Conservation (phyloP, 1,140 invertebrate species). For the Polypedilum pembai region DNA sequence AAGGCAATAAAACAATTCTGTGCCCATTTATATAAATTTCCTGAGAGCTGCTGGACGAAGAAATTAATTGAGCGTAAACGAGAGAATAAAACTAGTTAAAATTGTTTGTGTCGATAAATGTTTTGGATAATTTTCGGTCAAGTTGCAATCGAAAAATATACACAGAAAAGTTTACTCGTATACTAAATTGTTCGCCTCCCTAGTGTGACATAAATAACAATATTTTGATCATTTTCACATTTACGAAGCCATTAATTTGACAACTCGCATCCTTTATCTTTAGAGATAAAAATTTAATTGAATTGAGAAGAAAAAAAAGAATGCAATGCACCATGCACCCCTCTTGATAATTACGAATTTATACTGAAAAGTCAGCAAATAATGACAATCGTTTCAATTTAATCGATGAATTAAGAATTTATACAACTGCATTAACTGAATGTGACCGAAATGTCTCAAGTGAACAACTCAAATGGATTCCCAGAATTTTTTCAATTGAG, state of each 20-base stretch:
- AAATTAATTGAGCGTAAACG: slow-evolving; percentile 27
- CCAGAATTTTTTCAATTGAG: too few relatives aligned
- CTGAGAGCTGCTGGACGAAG: background rate
- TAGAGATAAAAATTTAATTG: slow-evolving; percentile 21
- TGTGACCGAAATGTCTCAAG: too few relatives aligned
- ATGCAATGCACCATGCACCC: too few relatives aligned
- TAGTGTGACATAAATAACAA: background rate
- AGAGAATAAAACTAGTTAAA: slow-evolving; percentile 18
- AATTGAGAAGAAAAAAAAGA: background rate
- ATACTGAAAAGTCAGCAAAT: too few relatives aligned
- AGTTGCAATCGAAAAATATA: background rate
- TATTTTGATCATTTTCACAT: slow-evolving; percentile 27
- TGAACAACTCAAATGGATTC: too few relatives aligned
- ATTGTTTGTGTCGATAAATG: background rate
- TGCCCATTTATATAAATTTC: slow-evolving; percentile 1
- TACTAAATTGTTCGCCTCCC: background rate
- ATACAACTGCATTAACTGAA: too few relatives aligned
- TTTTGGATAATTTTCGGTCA: slow-evolving; percentile 16
- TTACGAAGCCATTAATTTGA: background rate
- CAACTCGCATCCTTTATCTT: background rate
- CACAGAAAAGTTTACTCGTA: background rate
- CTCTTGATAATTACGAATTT: too few relatives aligned
- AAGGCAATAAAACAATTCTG: slow-evolving; percentile 3
- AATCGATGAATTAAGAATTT: too few relatives aligned
- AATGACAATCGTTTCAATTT: too few relatives aligned